These are phyloP conservation scores for Panzeria rudis DNA, from an alignment of 2,888 invertebrate species.

Conservation along the genomic window DNA sequence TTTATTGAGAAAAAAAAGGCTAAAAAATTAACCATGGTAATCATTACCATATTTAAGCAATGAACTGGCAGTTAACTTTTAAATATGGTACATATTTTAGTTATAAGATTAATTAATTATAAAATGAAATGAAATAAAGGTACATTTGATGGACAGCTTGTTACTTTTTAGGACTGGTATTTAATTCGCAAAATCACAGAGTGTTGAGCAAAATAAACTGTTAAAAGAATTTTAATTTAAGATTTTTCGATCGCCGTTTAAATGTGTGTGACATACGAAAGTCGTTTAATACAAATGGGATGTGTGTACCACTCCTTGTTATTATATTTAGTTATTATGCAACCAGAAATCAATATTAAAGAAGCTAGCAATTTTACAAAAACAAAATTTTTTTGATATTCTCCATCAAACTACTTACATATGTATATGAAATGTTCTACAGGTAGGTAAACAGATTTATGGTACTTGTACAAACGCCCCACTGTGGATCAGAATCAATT, in stretches of 20 bases:
- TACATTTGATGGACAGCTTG: conserved; percentile 22
- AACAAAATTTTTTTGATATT: no score
- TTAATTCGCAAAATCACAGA: not conserved
- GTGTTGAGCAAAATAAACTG: not conserved
- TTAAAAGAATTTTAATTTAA: conserved; percentile 18
- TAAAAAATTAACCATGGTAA: conserved; percentile 56
- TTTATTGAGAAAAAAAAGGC: conserved; percentile 37
- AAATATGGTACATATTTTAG: conserved; percentile 34
- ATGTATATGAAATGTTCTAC: no score
- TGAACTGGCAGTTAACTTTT: conserved; percentile 51
- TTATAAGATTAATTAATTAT: conserved; percentile 62
- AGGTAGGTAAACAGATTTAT: no score
- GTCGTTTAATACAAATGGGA: no score
- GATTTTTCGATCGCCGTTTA: not conserved
- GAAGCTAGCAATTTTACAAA: no score
- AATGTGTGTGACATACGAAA: not conserved
- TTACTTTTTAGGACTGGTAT: not conserved
- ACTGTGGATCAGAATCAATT: no score
- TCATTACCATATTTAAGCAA: conserved; percentile 60
- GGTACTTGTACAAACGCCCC: no score
- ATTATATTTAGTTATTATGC: no score
- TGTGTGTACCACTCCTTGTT: no score
- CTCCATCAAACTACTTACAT: no score
- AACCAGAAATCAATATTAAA: no score
- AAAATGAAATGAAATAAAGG: not conserved